These are phyloP conservation scores for Larimichthys polyactis DNA, from an alignment of 2,113 vertebrate species.

Conservation along the genomic window DNA sequence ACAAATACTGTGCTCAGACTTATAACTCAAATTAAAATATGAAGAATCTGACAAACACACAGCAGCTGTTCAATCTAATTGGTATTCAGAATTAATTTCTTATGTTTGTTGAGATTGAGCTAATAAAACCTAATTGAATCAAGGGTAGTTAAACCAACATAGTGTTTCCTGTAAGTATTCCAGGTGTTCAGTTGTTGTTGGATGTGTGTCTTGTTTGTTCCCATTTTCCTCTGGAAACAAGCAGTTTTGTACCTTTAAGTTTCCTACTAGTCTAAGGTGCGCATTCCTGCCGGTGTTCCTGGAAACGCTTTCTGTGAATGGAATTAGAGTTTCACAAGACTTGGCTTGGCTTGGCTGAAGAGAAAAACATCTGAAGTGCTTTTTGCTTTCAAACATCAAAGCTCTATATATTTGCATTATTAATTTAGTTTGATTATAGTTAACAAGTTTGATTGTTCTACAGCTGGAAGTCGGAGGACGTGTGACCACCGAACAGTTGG, in stretches of 20 bases:
- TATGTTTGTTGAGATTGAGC: constrained; percentile 20
- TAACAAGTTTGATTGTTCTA: constrained; percentile 37
- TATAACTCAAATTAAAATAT: not conserved
- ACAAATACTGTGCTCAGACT: constrained; percentile 6
- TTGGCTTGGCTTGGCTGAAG: constrained; percentile 28
- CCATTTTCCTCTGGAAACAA: constrained; percentile 37
- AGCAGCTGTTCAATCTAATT: constrained; percentile 14
- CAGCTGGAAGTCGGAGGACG: constrained; percentile 91
- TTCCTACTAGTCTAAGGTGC: constrained; percentile 30
- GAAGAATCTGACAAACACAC: constrained; percentile 7
- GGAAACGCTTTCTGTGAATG: constrained; percentile 20
- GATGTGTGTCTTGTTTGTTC: constrained; percentile 37
- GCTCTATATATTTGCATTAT: not conserved
- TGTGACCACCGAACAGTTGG: constrained; percentile 84
- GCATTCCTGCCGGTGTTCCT: constrained; percentile 19
- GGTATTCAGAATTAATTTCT: constrained; percentile 20
- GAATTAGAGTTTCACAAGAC: constrained; percentile 30
- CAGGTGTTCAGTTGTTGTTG: constrained; percentile 39
- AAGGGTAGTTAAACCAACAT: constrained; percentile 25
- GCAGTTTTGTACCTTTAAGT: constrained; percentile 34
- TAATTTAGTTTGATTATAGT: not conserved
- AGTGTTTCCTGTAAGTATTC: constrained; percentile 28
- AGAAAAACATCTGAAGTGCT: constrained; percentile 24
- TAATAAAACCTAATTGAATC: constrained; percentile 40
- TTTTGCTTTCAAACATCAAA: constrained; percentile 7